Conservation (phyloP, 2,888 invertebrate species). For the Sylvicola fuscatus region DNA sequence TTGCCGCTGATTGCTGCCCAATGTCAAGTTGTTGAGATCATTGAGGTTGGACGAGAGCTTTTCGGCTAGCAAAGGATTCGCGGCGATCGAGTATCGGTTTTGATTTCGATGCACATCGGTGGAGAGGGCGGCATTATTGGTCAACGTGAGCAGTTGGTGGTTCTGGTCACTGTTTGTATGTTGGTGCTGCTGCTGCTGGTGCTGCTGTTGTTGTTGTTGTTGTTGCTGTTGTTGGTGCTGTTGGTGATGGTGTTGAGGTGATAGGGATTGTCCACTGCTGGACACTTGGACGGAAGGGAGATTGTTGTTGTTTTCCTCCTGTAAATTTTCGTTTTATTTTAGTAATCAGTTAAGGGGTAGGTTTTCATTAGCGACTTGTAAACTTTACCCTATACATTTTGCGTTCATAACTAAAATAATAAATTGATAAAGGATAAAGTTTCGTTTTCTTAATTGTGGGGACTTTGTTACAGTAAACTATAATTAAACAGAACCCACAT, state of each 20-base stretch:
- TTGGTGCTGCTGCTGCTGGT: constrained; percentile 23
- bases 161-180: constrained; percentile 30
- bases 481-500: too few relatives aligned
- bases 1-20: constrained; percentile 26
- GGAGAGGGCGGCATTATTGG: too few relatives aligned
- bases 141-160: too few relatives aligned
- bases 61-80: constrained; percentile 73
- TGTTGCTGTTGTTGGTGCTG: constrained; percentile 28
- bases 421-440: too few relatives aligned
- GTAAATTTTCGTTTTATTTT: constrained; percentile 8
- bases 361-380: too few relatives aligned
- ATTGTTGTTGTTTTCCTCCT: constrained; percentile 33
- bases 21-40: constrained; percentile 5
- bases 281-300: constrained; percentile 19
- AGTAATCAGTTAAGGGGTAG: too few relatives aligned
- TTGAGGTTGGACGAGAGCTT: constrained; percentile 49
- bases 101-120: constrained; percentile 31
- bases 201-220: constrained; percentile 27
- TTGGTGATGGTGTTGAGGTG: constrained; percentile 15
- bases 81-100: constrained; percentile 39
- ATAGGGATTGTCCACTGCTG: constrained; percentile 20
- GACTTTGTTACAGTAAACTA: too few relatives aligned
- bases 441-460: too few relatives aligned
- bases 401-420: too few relatives aligned
- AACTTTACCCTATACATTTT: too few relatives aligned